These are phyloP conservation scores for Chironomus riparius DNA, from an alignment of 2,888 invertebrate species.

Conservation along the genomic window DNA sequence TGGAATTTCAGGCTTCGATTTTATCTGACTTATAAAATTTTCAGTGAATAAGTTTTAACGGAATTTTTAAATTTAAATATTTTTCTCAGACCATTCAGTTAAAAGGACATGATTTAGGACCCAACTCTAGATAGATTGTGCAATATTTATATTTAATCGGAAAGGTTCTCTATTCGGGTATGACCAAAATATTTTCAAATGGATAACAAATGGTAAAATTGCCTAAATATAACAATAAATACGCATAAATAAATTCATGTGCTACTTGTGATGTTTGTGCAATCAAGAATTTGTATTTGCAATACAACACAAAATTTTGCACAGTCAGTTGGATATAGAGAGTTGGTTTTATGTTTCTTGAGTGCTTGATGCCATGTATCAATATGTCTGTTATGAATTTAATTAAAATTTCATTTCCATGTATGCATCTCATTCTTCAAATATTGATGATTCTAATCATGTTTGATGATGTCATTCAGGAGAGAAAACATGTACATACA, in stretches of 20 bases:
- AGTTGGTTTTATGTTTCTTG: background rate
- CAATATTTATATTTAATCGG: background rate
- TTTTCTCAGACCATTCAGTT: too few species aligned
- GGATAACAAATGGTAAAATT: background rate
- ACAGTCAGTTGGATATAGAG: too few species aligned
- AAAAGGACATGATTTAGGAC: too few species aligned
- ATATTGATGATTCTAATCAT: constrained; percentile 12
- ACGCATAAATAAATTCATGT: background rate
- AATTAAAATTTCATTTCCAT: background rate
- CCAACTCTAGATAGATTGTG: too few species aligned
- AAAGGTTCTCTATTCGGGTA: background rate
- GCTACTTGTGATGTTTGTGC: background rate
- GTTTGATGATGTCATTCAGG: background rate
- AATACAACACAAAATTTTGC: too few species aligned
- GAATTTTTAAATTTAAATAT: too few species aligned
- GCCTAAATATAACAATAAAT: background rate
- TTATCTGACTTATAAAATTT: too few species aligned
- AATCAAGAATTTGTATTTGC: background rate
- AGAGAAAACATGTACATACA: background rate
- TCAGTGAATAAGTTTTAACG: too few species aligned
- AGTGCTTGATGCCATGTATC: background rate
- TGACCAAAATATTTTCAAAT: background rate
- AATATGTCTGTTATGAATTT: background rate
- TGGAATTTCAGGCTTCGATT: too few species aligned
- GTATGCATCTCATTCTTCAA: background rate